phyloP scores from a whole-genome alignment of 2,888 invertebrate genomes.

The Synanthedon myopaeformis region DNA sequence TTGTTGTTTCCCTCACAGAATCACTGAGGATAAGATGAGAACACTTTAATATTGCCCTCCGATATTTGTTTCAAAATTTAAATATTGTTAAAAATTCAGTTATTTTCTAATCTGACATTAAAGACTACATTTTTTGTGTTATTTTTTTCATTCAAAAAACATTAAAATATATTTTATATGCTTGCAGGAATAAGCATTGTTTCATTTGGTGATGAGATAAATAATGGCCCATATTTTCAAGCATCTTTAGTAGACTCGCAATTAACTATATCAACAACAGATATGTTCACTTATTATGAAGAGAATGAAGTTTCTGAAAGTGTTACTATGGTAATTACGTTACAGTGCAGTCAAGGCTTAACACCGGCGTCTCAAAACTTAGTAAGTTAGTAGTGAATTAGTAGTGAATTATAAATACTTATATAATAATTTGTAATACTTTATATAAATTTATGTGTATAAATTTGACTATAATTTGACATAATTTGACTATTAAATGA shows the following conservation, averaged over 20 bases:
- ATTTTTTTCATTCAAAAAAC: too few relatives aligned
- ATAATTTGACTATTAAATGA: too few relatives aligned
- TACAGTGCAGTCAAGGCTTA: conserved; percentile 29
- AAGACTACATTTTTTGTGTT: too few relatives aligned
- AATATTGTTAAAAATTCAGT: too few relatives aligned
- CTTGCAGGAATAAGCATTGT: conserved; percentile 27
- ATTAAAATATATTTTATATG: not conserved
- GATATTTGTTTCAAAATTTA: too few relatives aligned
- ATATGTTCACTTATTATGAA: conserved; percentile 37
- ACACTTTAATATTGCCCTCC: too few relatives aligned
- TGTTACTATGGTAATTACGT: conserved; percentile 28
- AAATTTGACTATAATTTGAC: too few relatives aligned
- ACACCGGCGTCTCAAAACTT: conserved; percentile 9
- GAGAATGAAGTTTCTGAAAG: conserved; percentile 30
- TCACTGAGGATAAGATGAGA: too few relatives aligned
- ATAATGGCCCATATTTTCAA: conserved; percentile 32
- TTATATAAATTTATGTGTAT: too few relatives aligned
- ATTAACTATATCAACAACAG: conserved; percentile 31
- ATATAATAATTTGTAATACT: too few relatives aligned
- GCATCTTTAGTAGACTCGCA: conserved; percentile 16
- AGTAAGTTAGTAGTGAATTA: conserved; percentile 21
- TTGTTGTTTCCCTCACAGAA: too few relatives aligned
- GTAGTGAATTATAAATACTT: not conserved
- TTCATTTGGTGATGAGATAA: conserved; percentile 21
- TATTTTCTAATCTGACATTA: too few relatives aligned